phyloP scores from a whole-genome alignment of 1,140 invertebrate genomes.

The Brachionus koreanus region DNA sequence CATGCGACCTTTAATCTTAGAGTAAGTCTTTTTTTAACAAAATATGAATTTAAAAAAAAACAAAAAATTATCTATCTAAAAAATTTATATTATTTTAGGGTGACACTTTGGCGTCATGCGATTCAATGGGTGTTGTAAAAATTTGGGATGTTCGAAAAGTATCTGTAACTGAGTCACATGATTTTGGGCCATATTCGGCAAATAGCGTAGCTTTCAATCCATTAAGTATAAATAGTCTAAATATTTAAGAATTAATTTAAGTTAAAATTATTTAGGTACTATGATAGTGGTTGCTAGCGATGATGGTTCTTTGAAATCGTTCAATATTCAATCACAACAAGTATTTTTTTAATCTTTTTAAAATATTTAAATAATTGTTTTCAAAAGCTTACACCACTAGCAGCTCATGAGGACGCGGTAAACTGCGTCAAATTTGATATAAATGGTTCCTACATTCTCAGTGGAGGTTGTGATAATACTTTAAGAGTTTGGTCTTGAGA shows the following conservation, averaged over 20 bases:
- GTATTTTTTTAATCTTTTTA: slow-evolving; percentile 46
- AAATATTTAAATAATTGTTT: slow-evolving; percentile 38
- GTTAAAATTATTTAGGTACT: slow-evolving; percentile 47
- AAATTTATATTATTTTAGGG: slow-evolving; percentile 49
- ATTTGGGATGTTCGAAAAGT: slow-evolving; percentile 58
- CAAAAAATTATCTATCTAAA: no score
- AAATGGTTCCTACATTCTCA: slow-evolving; percentile 55
- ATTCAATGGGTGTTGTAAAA: slow-evolving; percentile 57
- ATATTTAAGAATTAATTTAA: background rate
- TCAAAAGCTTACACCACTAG: slow-evolving; percentile 50
- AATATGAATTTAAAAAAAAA: no score
- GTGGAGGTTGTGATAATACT: slow-evolving; percentile 56
- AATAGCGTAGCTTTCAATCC: slow-evolving; percentile 57
- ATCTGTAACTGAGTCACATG: slow-evolving; percentile 49
- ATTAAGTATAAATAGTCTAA: slow-evolving; percentile 48
- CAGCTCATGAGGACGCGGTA: slow-evolving; percentile 58
- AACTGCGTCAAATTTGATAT: slow-evolving; percentile 55
- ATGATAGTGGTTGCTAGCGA: slow-evolving; percentile 55
- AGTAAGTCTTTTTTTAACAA: slow-evolving; percentile 46
- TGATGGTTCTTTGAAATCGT: slow-evolving; percentile 56
- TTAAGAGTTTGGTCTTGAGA: slow-evolving; percentile 57
- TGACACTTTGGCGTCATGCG: slow-evolving; percentile 58
- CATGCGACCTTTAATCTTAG: slow-evolving; percentile 54
- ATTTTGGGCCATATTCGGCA: slow-evolving; percentile 56
- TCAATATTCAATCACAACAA: slow-evolving; percentile 54